Evolutionary conservation across 2,888 invertebrate genomes (phyloP), one percentile per base, ranked within the genome.

Genomic region (Drosophila anomelani): DNA sequence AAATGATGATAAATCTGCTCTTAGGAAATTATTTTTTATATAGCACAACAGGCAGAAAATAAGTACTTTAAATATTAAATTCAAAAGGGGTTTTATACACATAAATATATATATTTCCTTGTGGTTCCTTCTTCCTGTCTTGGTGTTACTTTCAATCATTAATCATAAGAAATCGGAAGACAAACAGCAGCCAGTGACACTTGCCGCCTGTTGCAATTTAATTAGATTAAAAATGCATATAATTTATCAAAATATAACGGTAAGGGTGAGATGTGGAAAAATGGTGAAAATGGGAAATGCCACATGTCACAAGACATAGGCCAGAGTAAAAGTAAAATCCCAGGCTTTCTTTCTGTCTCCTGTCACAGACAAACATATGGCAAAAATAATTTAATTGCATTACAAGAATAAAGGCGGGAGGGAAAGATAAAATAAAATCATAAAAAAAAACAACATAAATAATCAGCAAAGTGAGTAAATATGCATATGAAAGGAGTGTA

Each of bases 301-400:
- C 59, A 60, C 59, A 58, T 77, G 85, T 79, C 77, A 86, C 51
- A 79, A 79, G 79, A 78, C 77, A 76, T 81, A 77, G 81, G 76
- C 80, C 78, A 63, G 43, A 58, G 61, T 58, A 59, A 68, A 76
- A 77, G 69, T 62, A 71, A 76, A 64, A 39, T 55, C 61, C 60
- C 53, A 69, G 63, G 69, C 66, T 67, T 60, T 60, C 53, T 39
- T 66, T 39, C 54, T 46, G 41, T 53, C 41, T 29, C 20, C 41
- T n/a, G 46, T 8, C 77, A 83, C 81, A 74, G 77, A 73, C 32
- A 67, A 2, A 59, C 56, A 74, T 78, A 60, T 70, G 69, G 86
- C 75, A 73, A 81, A 81, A 84, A 78, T 84, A 86, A 83, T 86
- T 83, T 76, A 86, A 84, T 86, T 87, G 85, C 78, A 83, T 86